A percentile compares a stretch with the other conserved stretches of the same genome.
phyloP scores from a whole-genome alignment of 2,797 vertebrate genomes.

The Gambusia yucatana region DNA sequence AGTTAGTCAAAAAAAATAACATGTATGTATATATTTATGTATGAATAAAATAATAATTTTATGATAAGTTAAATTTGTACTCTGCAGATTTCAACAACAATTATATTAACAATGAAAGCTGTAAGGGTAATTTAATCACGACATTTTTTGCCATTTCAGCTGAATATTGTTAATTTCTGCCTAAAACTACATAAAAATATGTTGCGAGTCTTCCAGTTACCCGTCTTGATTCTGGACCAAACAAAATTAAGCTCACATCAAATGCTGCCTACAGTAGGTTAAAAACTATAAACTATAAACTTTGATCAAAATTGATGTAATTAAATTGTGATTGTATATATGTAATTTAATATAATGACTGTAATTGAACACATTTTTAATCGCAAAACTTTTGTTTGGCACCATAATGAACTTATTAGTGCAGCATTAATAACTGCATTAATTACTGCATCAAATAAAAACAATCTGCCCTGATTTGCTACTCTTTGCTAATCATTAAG shows the following conservation, averaged over 20 bases:
- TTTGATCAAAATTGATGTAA: neutral
- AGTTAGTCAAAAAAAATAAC: neutral
- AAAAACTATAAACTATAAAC: neutral
- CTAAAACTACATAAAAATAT: neutral
- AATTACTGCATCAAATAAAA: constrained; percentile 40
- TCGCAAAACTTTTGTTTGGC: neutral
- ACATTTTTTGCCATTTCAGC: neutral
- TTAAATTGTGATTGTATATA: neutral
- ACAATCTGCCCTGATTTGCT: constrained; percentile 32
- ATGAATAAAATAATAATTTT: neutral
- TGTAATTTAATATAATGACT: neutral
- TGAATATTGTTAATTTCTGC: neutral
- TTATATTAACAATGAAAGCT: neutral
- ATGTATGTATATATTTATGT: neutral
- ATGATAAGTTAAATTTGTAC: neutral
- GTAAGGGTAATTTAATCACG: neutral
- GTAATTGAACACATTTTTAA: neutral
- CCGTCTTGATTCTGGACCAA: neutral
- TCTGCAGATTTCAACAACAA: neutral
- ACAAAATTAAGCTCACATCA: neutral
- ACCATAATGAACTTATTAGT: constrained; percentile 12
- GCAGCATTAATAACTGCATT: constrained; percentile 26
- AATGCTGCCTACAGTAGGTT: neutral
- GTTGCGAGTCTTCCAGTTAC: neutral
- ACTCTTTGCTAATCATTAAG: neutral